phyloP scores from a whole-genome alignment of 1,140 invertebrate genomes.

The Ips nitidus region DNA sequence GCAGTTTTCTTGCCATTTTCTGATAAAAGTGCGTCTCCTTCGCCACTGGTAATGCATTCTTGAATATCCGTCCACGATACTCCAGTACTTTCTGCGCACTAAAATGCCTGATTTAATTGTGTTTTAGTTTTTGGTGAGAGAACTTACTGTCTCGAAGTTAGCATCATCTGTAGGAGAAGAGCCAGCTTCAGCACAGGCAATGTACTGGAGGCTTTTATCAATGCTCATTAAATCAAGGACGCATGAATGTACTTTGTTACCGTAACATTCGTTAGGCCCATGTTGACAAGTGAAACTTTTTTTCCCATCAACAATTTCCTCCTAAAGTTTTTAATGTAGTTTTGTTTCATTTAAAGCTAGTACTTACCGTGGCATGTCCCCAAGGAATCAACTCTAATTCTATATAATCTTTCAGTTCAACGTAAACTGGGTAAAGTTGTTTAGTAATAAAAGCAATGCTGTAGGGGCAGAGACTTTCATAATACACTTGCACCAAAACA shows the following conservation, averaged over 20 bases:
- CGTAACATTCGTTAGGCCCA: constrained; percentile 64
- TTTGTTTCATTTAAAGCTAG: background rate
- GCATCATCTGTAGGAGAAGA: constrained; percentile 5
- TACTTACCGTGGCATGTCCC: constrained; percentile 69
- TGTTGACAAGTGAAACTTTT: constrained; percentile 44
- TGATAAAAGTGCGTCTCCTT: constrained; percentile 56
- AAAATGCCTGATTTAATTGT: constrained; percentile 26
- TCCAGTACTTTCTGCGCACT: constrained; percentile 54
- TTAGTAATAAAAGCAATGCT: constrained; percentile 58
- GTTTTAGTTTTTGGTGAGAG: too few species aligned
- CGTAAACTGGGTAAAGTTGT: constrained; percentile 47
- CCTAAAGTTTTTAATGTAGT: constrained; percentile 13
- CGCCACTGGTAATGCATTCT: constrained; percentile 48
- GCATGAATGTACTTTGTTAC: constrained; percentile 67
- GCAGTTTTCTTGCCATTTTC: constrained; percentile 59
- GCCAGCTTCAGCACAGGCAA: constrained; percentile 13
- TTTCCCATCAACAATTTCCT: constrained; percentile 9
- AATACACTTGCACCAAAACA: constrained; percentile 60
- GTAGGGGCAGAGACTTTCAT: constrained; percentile 78
- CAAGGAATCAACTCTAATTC: constrained; percentile 67
- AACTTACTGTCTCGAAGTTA: constrained; percentile 30
- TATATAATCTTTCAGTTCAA: constrained; percentile 39
- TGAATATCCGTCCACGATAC: constrained; percentile 49
- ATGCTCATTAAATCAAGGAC: constrained; percentile 40
- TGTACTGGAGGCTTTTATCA: constrained; percentile 6